Base-by-base conservation (phyloP, 2,113 vertebrate species). In the Podilymbus podiceps region DNA sequence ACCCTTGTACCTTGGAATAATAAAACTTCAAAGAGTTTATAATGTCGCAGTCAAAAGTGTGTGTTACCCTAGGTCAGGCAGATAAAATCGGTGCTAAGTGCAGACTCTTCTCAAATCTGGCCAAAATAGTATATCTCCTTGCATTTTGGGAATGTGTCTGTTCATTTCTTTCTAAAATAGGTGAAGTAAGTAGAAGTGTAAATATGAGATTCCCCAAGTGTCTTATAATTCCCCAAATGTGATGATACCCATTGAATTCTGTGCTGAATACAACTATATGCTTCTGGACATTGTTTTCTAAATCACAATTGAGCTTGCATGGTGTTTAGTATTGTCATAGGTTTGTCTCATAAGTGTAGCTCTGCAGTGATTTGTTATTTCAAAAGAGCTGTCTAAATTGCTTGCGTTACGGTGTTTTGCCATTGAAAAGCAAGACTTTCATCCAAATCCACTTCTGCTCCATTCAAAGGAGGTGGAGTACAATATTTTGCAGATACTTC, bases 31-130 rank as follows among this genome's bases (percentile, higher is more conserved):
- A 80, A 89, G 25, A 44, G 10, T 89, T 93, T 60, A 20, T 73
- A n/a, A 42, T 85, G 59, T 76, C 2, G 0, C 2, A 0, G 58
- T 74, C 0, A 0, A 83, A 88, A 90, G 31, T 3, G 8, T 17
- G 4, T 46, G 6, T 49, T 90, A 15, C n/a, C 14, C 10, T 95
- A 35, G 31, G 20, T 83, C 59, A 83, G 27, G 16, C 60, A 69
- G 77, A 81, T 60, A 76, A 85, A 94, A 49, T 25, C 27, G 47
- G 20, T 52, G 35, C 71, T 79, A 49, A 74, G 12, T 75, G 35
- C 33, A 81, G 14, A 66, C 28, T 62, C n/a, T 40, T 88, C 47
- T 81, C 46, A 50, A 55, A n/a, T 79, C 12, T 88, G 53, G 15
- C 66, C 28, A 35, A 35, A 68, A 62, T 7, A 49, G 4, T 20